phyloP scores from a whole-genome alignment of 2,888 invertebrate species.

The Hanleya hanleyi region DNA sequence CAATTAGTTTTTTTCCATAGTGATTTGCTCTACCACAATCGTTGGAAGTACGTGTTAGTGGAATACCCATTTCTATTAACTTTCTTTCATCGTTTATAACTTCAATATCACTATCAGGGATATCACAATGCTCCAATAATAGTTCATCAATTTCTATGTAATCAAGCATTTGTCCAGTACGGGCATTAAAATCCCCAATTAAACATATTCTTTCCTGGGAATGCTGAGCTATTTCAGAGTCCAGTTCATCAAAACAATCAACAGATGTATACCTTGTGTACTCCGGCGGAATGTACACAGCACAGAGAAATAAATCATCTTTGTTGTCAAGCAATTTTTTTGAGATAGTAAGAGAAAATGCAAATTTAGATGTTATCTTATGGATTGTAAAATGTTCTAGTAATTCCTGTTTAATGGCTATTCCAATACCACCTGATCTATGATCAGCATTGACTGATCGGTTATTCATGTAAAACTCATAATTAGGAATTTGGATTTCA shows the following conservation, averaged over 20 bases:
- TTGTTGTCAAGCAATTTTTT: too few relatives aligned
- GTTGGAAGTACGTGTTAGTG: neutral
- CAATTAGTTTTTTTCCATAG: neutral
- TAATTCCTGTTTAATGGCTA: too few relatives aligned
- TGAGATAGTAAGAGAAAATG: too few relatives aligned
- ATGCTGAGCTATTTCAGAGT: neutral
- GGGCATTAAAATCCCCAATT: conserved; percentile 4
- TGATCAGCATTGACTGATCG: too few relatives aligned
- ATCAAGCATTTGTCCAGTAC: neutral
- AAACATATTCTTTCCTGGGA: neutral
- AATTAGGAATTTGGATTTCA: too few relatives aligned
- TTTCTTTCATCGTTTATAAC: neutral
- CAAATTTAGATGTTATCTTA: too few relatives aligned
- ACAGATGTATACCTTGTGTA: neutral
- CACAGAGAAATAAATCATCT: neutral
- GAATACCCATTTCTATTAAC: neutral
- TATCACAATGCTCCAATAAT: too few relatives aligned
- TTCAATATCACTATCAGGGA: neutral
- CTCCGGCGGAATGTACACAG: neutral
- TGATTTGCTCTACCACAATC: neutral
- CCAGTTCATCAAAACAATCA: neutral
- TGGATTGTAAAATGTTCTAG: too few relatives aligned
- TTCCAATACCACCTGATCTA: too few relatives aligned
- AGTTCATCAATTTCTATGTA: neutral
- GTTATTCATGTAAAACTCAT: too few relatives aligned